Evolutionary conservation across 1,140 invertebrate genomes (phyloP).

Genomic region (Lepidostoma basale): DNA sequence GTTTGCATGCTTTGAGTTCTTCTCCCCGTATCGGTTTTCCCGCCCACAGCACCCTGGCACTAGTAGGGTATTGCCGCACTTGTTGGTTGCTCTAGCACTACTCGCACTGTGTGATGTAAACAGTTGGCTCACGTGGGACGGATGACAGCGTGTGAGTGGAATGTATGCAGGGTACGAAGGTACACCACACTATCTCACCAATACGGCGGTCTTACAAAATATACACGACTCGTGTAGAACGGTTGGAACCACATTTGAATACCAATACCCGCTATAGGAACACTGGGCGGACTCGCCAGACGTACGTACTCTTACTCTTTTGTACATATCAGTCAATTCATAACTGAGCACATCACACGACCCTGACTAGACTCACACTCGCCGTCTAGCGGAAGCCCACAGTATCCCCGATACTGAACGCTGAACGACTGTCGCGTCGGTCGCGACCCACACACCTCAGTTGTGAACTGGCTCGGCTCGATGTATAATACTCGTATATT

Average conservation of each 20-base stretch:
- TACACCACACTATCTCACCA: slow-evolving; percentile 31
- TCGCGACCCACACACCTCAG: slow-evolving; percentile 34
- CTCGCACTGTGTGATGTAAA: slow-evolving; percentile 41
- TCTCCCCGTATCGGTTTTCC: slow-evolving; percentile 35
- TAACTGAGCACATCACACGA: slow-evolving; percentile 40
- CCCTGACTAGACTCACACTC: slow-evolving; percentile 25
- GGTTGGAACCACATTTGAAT: slow-evolving; percentile 66
- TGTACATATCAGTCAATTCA: slow-evolving; percentile 45
- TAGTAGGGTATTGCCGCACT: slow-evolving; percentile 45
- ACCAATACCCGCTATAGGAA: slow-evolving; percentile 63
- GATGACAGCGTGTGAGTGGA: neutral
- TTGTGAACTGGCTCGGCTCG: slow-evolving; percentile 44
- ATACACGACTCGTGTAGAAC: slow-evolving; percentile 25
- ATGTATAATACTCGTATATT: too few relatives aligned
- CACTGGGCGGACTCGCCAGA: slow-evolving; percentile 48
- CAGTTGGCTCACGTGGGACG: neutral
- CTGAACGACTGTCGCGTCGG: slow-evolving; percentile 6
- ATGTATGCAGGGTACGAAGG: slow-evolving; percentile 25
- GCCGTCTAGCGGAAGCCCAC: slow-evolving; percentile 14
- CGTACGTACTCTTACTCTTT: slow-evolving; percentile 44
- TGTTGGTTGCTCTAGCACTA: slow-evolving; percentile 43
- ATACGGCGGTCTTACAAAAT: slow-evolving; percentile 32
- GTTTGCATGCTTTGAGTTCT: slow-evolving; percentile 58
- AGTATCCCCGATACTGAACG: neutral
- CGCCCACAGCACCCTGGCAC: slow-evolving; percentile 35